phyloP scores from a whole-genome alignment of 2,888 invertebrate genomes.

The Mactromeris polynyma region DNA sequence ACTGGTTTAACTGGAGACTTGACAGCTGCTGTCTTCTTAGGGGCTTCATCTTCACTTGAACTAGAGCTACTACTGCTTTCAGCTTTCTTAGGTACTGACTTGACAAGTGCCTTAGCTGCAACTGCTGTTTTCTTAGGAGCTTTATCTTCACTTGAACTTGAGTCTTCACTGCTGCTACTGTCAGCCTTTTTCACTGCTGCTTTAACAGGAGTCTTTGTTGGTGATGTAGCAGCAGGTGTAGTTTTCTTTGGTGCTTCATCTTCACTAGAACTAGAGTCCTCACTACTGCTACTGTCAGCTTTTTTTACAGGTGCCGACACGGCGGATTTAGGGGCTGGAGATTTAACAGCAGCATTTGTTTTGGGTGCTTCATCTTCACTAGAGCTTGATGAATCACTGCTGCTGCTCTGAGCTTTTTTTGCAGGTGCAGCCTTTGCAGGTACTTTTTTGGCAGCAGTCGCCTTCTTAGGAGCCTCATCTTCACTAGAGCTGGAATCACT shows the following conservation, averaged over 20 bases:
- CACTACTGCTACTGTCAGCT: constrained; percentile 51
- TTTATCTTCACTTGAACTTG: constrained; percentile 30
- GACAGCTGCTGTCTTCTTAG: constrained; percentile 10
- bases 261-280: constrained; percentile 57
- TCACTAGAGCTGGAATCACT: constrained; percentile 68
- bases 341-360: not conserved
- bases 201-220: constrained; percentile 33
- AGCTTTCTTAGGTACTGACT: not conserved
- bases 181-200: constrained; percentile 24
- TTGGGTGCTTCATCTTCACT: constrained; percentile 49
- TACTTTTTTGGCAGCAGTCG: constrained; percentile 24
- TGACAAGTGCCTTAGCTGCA: constrained; percentile 10
- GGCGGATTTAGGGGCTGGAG: constrained; percentile 2
- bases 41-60: constrained; percentile 44
- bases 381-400: constrained; percentile 53
- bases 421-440: constrained; percentile 31
- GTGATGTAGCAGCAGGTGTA: constrained; percentile 24
- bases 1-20: constrained; percentile 14
- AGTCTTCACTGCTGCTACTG: constrained; percentile 40
- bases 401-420: constrained; percentile 48
- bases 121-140: not conserved
- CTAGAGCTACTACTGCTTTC: constrained; percentile 39
- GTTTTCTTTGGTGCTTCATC: constrained; percentile 45
- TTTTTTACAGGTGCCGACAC: constrained; percentile 41
- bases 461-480: constrained; percentile 41